These are phyloP conservation scores for Hydraecia micacea DNA, from an alignment of 2,888 invertebrate species.

Conservation along the genomic window DNA sequence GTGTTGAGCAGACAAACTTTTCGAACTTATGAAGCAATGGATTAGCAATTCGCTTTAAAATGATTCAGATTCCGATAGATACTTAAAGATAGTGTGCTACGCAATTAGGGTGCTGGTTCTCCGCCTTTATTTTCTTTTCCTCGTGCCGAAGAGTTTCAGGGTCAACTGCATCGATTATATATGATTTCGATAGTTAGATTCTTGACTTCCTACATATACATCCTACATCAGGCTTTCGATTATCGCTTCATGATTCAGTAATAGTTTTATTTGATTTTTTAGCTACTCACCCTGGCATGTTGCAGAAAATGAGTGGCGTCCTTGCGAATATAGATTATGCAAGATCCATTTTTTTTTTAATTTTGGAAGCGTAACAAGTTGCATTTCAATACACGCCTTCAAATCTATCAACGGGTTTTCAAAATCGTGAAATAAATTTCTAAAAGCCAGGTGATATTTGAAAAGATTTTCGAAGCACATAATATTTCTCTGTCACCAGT, in stretches of 20 bases:
- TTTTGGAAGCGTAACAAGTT: slow-evolving; percentile 3
- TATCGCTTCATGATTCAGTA: not conserved
- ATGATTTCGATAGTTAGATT: not conserved
- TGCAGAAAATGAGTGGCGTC: not conserved
- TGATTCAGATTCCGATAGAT: no score
- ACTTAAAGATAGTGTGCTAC: no score
- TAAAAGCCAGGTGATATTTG: not conserved
- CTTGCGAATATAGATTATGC: not conserved
- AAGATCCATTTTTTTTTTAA: not conserved
- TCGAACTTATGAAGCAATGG: no score
- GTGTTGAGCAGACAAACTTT: no score
- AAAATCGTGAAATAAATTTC: not conserved
- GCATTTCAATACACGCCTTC: not conserved
- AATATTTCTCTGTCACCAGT: not conserved
- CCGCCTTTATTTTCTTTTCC: not conserved
- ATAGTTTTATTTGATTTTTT: not conserved
- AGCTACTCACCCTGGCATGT: no score
- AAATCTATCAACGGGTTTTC: slow-evolving; percentile 14
- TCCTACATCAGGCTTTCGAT: not conserved
- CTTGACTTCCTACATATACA: not conserved
- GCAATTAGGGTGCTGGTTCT: no score
- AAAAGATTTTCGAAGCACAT: not conserved
- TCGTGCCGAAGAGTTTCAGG: not conserved
- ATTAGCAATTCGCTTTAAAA: no score
- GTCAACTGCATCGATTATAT: not conserved